Percentiles rank a stretch among this genome's conserved stretches.
Evolutionary conservation across 2,888 invertebrate species (phyloP).

Genomic region (Elmis aenea): DNA sequence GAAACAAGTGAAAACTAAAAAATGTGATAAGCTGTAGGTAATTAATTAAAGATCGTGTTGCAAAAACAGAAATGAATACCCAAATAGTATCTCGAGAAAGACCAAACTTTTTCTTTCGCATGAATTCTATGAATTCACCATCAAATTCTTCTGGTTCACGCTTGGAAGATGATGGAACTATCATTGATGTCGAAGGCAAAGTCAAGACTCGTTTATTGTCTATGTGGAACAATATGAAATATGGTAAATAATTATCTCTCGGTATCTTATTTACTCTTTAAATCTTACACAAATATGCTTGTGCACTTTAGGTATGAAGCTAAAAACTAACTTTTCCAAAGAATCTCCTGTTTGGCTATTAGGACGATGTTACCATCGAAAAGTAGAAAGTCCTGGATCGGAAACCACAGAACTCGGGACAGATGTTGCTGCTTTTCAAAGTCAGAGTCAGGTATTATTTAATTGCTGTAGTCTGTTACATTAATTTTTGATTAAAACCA

Average conservation of each 20-base stretch:
- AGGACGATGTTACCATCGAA: slow-evolving; percentile 77
- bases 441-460: slow-evolving; percentile 50
- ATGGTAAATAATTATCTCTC: slow-evolving; percentile 49
- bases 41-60: too few relatives aligned
- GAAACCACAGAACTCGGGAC: slow-evolving; percentile 54
- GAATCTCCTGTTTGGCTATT: slow-evolving; percentile 85
- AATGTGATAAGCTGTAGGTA: too few relatives aligned
- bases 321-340: slow-evolving; percentile 71
- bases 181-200: slow-evolving; percentile 63
- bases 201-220: slow-evolving; percentile 78
- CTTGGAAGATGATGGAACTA: slow-evolving; percentile 35
- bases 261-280: background rate
- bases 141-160: slow-evolving; percentile 32
- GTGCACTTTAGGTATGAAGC: slow-evolving; percentile 49
- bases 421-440: slow-evolving; percentile 56
- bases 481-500: slow-evolving; percentile 1
- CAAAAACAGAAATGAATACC: too few relatives aligned
- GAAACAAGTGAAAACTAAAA: too few relatives aligned
- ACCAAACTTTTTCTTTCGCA: slow-evolving; percentile 19
- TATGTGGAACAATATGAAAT: slow-evolving; percentile 91
- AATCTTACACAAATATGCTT: slow-evolving; percentile 4
- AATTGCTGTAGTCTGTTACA: background rate
- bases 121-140: slow-evolving; percentile 24
- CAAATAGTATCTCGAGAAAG: slow-evolving; percentile 33
- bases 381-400: slow-evolving; percentile 47